A percentile compares a stretch with the other conserved stretches of the same genome.
phyloP scores from a whole-genome alignment of 1,140 invertebrate species.

The Homarus americanus region DNA sequence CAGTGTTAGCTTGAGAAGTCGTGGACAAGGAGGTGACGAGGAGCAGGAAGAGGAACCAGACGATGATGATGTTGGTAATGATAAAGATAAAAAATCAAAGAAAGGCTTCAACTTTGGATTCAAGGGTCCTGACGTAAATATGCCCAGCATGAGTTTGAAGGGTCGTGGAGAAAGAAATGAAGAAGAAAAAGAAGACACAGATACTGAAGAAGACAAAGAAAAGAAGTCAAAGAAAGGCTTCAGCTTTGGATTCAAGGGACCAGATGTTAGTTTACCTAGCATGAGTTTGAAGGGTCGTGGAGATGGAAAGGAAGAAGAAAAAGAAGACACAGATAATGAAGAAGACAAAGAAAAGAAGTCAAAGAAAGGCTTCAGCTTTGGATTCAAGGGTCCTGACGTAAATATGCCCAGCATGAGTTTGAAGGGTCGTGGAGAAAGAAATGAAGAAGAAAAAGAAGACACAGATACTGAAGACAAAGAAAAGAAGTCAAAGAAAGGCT shows the following conservation, averaged over 20 bases:
- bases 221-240: conserved; percentile 39
- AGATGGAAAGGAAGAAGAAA: too few species aligned
- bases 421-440: too few species aligned
- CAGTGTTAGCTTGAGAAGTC: conserved; percentile 17
- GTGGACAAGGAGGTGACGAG: not conserved
- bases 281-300: conserved; percentile 7
- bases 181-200: conserved; percentile 11
- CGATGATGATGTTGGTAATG: conserved; percentile 5
- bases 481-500: too few species aligned
- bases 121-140: conserved; percentile 31
- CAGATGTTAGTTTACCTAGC: conserved; percentile 14
- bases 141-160: conserved; percentile 35
- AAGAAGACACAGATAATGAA: too few species aligned
- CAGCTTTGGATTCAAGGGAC: conserved; percentile 48
- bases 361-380: too few species aligned
- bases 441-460: too few species aligned
- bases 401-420: too few species aligned
- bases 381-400: too few species aligned
- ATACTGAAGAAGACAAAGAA: conserved; percentile 9
- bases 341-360: too few species aligned
- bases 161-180: not conserved
- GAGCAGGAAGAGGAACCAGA: conserved; percentile 1
- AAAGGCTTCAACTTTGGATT: conserved; percentile 48
- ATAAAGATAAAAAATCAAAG: not conserved
- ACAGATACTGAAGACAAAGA: too few species aligned